Evolutionary conservation across 2,888 invertebrate species (phyloP), one percentile per base, ranked within the genome.

Genomic region (Ormyrus nitidulus): DNA sequence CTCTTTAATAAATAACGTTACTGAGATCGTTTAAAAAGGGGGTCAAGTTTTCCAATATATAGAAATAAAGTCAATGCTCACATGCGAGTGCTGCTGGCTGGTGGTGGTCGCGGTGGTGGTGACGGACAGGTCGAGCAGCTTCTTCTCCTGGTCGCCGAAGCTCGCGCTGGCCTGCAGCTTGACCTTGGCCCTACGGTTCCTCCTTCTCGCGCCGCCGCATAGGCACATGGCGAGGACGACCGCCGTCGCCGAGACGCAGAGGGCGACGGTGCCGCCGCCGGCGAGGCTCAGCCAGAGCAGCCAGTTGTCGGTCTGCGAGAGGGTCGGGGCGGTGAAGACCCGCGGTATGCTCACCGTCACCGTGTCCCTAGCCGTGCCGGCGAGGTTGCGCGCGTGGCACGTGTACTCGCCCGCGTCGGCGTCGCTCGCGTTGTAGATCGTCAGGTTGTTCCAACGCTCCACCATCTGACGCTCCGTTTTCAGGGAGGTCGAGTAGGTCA

Each of bases 121-220:
- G 56, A 94, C 94, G 84, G 96, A 96, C 19, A 96, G 94, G 85
- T 96, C 96, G 82, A 97, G 91, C 78, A 97, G 92, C 87, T 96
- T 96, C 90, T 97, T 96, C 88, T 97, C 96, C 91, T 97, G 97
- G 87, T 97, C 97, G 68, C 95, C 96, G 88, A 96, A 96, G 88
- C 96, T 96, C 1, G 95, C 93, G 89, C 95, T 95, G 65, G 94
- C 94, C 86, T 96, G 96, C 77, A 95, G 93, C 61, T 95, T 95
- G 83, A 95, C 94, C 86, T 93, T 93, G 75, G 93, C 92, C 68
- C 93, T 91, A 0, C 92, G 91, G 9, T 92, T 90, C 34, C 88
- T 89, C 77, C 92, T 91, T n/a, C 44, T 91, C 87, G 84, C 91
- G 87, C 82, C 89, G 91, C 91, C 91, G 92, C 90, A 92, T 91